phyloP scores from a whole-genome alignment of 2,113 vertebrate species.

The Camelus bactrianus region DNA sequence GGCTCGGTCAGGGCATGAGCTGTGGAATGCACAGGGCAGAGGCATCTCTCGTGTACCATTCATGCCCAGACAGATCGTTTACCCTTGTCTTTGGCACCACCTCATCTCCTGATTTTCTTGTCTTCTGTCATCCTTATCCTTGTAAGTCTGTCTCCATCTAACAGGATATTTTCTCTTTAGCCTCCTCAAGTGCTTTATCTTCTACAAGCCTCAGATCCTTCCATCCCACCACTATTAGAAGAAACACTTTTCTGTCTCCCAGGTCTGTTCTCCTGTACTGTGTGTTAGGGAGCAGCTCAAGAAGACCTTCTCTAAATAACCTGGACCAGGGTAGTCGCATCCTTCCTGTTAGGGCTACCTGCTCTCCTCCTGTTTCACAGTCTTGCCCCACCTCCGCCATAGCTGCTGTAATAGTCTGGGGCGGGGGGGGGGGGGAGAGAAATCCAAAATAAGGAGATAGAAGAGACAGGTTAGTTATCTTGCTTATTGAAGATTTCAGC shows the following conservation, averaged over 20 bases:
- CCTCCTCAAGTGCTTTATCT: not conserved
- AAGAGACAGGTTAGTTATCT: not conserved
- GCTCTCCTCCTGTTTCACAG: not conserved
- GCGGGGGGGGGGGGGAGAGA: not conserved
- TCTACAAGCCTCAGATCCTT: not conserved
- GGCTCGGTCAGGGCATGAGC: not conserved
- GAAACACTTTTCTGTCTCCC: not conserved
- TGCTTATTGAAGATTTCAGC: not conserved
- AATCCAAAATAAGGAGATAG: not conserved
- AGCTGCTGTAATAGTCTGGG: not conserved
- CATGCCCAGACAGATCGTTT: not conserved
- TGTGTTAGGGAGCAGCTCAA: not conserved
- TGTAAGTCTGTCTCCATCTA: not conserved
- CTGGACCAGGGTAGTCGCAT: not conserved
- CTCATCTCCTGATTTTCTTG: not conserved
- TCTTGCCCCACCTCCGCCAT: not conserved
- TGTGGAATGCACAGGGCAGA: not conserved
- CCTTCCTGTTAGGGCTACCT: not conserved
- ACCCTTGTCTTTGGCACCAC: not conserved
- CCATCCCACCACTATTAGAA: not conserved
- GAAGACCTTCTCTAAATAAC: not conserved
- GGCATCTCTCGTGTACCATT: not conserved
- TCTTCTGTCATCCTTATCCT: not conserved
- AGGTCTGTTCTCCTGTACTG: not conserved
- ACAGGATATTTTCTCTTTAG: not conserved